Base-by-base conservation (phyloP, 2,113 vertebrate genomes). In the Edolisoma coerulescens region DNA sequence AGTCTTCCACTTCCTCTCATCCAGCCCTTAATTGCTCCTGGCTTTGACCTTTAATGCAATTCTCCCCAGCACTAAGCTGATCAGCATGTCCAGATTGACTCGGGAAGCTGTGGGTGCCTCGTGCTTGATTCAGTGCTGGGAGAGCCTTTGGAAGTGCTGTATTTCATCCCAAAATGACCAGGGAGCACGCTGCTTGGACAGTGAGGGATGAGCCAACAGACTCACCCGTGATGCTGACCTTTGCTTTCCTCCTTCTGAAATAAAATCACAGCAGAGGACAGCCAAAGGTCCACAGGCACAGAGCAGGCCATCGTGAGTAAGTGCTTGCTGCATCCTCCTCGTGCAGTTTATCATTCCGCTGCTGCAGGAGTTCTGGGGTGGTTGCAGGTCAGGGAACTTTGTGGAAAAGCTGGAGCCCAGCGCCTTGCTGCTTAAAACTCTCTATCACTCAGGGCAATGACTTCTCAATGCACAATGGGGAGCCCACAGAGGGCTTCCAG, bases 41-140 rank as follows among this genome's bases (percentile, higher is more conserved):
- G 15, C 47, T 93, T 56, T 95, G 94, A 82, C 80, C 85, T 97
- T 95, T 79, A 69, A n/a, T 57, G 39, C 47, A 63, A 73, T 90
- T 84, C 28, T 45, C 49, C 50, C 49, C 50, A 69, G 17, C 45
- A 6, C 41, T 56, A 37, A 87, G 70, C 22, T 52, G 77, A 67
- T 93, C 60, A 78, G 33, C 49, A 12, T 77, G 30, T 69, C 70
- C 78, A 80, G 37, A 42, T 2, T 76, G 83, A 8, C 42, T 84
- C 12, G 12, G 65, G 57, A 75, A 82, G 69, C 67, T 73, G 33
- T 45, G 91, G 21, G 45, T 91, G 67, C 68, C 76, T 84, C 13
- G 37, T 73, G n/a, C 52, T 19, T 54, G 53, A 64, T 85, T 69
- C 75, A 84, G 42, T 42, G 73, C 69, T 64, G 50, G 64, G 56